Evolutionary conservation across 2,113 vertebrate genomes (phyloP).

Genomic region (Rhinolophus ferrumequinum): DNA sequence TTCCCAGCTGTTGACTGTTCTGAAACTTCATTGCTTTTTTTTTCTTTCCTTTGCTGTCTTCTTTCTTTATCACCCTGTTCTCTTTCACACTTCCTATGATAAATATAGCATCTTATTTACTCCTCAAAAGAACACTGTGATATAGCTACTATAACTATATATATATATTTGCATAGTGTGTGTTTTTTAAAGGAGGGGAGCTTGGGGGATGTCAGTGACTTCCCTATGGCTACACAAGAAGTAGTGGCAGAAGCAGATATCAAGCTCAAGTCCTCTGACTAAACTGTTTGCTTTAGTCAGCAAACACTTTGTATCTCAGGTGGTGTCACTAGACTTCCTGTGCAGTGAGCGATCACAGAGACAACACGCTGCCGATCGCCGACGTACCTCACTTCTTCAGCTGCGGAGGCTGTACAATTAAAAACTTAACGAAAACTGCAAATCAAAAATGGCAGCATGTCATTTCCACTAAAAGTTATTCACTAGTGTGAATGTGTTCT

Average conservation of each 20-base stretch:
- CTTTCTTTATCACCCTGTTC: background rate
- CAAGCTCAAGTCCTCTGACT: background rate
- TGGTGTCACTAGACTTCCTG: background rate
- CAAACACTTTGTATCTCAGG: background rate
- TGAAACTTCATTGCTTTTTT: background rate
- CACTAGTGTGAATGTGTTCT: fast-evolving
- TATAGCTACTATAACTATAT: background rate
- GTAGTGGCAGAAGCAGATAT: background rate
- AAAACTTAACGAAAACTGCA: background rate
- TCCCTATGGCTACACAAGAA: no score
- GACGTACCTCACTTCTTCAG: background rate
- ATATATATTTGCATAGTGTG: no score
- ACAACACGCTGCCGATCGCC: background rate
- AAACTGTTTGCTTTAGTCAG: background rate
- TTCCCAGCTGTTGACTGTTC: background rate
- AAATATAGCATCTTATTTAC: background rate
- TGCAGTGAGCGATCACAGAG: background rate
- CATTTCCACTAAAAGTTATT: background rate
- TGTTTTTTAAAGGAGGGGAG: background rate
- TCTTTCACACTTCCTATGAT: background rate
- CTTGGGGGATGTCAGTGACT: background rate
- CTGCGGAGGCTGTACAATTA: background rate
- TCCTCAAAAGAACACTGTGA: background rate
- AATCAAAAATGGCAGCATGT: background rate
- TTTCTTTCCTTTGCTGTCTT: background rate